A percentile compares a stretch with the other conserved stretches of the same genome.
phyloP scores from a whole-genome alignment of 2,113 vertebrate genomes.

The Leptodactylus fuscus region DNA sequence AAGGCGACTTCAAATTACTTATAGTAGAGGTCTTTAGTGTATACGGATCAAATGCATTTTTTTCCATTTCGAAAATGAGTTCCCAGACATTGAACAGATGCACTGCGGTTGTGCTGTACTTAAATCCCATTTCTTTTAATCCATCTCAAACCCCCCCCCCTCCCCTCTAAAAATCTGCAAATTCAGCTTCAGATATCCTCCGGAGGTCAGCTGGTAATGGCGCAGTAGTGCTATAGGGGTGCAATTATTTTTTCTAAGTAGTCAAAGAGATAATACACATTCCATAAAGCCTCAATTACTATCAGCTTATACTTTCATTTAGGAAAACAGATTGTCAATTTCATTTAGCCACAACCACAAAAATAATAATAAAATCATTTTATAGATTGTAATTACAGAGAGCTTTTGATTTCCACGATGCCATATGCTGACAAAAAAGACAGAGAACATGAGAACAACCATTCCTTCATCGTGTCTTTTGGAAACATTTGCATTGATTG shows the following conservation, averaged over 20 bases:
- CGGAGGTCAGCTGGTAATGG: conserved; percentile 65
- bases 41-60: conserved; percentile 62
- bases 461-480: conserved; percentile 9
- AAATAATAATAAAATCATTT: conserved; percentile 33
- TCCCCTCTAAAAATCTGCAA: conserved; percentile 60
- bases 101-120: conserved; percentile 60
- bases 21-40: conserved; percentile 52
- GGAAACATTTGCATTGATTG: conserved; percentile 41
- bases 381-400: conserved; percentile 53
- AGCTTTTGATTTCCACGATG: neutral
- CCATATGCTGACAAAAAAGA: conserved; percentile 46
- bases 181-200: conserved; percentile 64
- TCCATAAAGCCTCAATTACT: conserved; percentile 56
- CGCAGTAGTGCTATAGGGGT: conserved; percentile 58
- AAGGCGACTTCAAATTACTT: conserved; percentile 55
- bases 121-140: conserved; percentile 67
- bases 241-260: conserved; percentile 68
- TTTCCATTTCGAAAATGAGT: conserved; percentile 62
- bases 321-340: conserved; percentile 63
- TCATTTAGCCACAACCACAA: conserved; percentile 55
- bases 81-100: conserved; percentile 55
- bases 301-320: conserved; percentile 61
- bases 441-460: conserved; percentile 19
- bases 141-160: conserved; percentile 24
- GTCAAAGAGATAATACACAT: conserved; percentile 62